These are phyloP conservation scores for Eurytoma adleriae DNA, from an alignment of 2,888 invertebrate genomes.

Conservation along the genomic window DNA sequence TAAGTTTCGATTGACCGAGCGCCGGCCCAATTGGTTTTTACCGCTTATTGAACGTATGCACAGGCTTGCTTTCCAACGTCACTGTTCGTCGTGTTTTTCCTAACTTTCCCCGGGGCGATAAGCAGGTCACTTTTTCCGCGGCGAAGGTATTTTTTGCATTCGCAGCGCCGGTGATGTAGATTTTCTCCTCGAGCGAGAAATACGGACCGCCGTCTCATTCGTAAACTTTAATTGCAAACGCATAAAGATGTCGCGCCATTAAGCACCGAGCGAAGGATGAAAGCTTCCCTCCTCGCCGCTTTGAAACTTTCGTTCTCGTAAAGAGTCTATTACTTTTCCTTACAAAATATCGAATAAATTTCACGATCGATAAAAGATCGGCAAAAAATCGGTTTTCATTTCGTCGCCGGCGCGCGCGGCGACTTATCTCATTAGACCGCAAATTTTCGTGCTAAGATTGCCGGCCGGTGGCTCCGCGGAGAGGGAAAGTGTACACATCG, in stretches of 20 bases:
- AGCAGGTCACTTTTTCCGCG: conserved; percentile 43
- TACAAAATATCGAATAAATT: too few relatives aligned
- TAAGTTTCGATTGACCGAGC: neutral
- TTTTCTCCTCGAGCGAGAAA: neutral
- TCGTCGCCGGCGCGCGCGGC: too few relatives aligned
- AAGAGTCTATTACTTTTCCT: too few relatives aligned
- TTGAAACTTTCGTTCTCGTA: too few relatives aligned
- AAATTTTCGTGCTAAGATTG: conserved; percentile 41
- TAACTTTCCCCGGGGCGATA: conserved; percentile 31
- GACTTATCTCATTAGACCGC: conserved; percentile 16
- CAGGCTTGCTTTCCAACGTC: conserved; percentile 38
- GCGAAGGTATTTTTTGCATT: neutral
- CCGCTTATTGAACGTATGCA: neutral
- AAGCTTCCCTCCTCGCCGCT: too few relatives aligned
- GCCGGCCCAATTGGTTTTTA: neutral
- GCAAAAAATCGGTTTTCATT: too few relatives aligned
- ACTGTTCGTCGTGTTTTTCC: conserved; percentile 30
- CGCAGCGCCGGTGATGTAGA: neutral
- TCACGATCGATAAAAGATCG: too few relatives aligned
- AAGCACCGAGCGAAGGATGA: too few relatives aligned
- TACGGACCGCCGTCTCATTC: too few relatives aligned
- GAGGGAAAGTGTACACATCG: conserved; percentile 17
- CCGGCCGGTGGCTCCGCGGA: neutral
- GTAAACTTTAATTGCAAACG: too few relatives aligned
- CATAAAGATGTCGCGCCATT: too few relatives aligned